A percentile compares a stretch with the other conserved stretches of the same genome.
phyloP scores from a whole-genome alignment of 2,113 vertebrate genomes.

The Oreochromis aureus region DNA sequence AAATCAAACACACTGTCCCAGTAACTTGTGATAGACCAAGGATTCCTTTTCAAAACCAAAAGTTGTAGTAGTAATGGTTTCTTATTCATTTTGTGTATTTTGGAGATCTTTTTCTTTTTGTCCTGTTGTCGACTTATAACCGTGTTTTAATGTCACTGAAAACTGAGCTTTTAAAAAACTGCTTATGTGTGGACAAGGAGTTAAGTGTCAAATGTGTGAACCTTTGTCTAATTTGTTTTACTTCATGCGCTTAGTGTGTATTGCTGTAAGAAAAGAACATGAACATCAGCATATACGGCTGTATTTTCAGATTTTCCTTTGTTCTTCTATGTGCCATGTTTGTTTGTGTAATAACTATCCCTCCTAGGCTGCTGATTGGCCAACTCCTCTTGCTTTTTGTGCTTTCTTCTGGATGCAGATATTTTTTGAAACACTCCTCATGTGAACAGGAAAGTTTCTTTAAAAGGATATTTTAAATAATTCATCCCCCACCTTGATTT shows the following conservation, averaged over 20 bases:
- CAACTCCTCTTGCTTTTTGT: background rate
- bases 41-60: background rate
- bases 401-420: accelerated
- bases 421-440: background rate
- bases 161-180: background rate
- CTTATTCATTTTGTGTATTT: background rate
- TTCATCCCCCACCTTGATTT: background rate
- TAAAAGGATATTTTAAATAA: background rate
- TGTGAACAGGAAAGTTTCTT: background rate
- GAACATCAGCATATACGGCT: accelerated
- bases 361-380: background rate
- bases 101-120: accelerated
- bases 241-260: accelerated
- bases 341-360: background rate
- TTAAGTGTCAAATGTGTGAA: background rate
- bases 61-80: background rate
- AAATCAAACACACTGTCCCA: background rate
- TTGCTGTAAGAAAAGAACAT: background rate
- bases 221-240: background rate
- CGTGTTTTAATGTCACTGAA: accelerated
- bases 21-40: background rate
- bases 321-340: accelerated
- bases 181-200: background rate
- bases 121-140: accelerated
- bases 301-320: background rate